Conservation (phyloP, 2,113 vertebrate species). For the Odobenus rosmarus region DNA sequence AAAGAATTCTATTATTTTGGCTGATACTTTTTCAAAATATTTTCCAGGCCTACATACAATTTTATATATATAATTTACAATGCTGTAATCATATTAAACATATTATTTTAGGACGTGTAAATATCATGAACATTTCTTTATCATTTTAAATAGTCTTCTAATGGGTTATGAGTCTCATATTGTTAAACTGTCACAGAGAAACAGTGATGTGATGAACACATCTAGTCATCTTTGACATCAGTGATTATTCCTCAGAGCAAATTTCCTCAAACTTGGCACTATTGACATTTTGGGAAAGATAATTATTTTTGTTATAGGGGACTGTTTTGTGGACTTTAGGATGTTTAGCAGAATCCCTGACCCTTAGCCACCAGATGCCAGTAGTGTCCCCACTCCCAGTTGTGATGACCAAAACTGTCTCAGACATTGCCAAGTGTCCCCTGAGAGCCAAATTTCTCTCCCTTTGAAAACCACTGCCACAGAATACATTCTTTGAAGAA, state of each 20-base stretch:
- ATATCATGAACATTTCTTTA: not conserved
- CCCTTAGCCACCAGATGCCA: not conserved
- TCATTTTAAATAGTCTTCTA: not conserved
- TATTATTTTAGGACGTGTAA: slow-evolving; percentile 3
- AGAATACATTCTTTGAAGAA: not conserved
- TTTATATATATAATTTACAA: not conserved
- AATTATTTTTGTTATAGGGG: not conserved
- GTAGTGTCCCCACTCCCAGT: fast-evolving
- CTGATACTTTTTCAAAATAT: not conserved
- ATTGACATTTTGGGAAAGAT: not conserved
- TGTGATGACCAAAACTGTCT: not conserved
- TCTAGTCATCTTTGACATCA: not conserved
- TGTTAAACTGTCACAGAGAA: not conserved
- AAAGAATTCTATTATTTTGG: not conserved
- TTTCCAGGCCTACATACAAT: not conserved
- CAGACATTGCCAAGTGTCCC: not conserved
- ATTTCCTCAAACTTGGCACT: not conserved
- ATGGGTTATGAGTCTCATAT: not conserved
- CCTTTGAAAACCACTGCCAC: not conserved
- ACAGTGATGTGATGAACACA: not conserved
- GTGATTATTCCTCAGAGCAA: not conserved
- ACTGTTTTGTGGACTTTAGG: not conserved
- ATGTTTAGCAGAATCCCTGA: not conserved
- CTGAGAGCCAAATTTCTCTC: not conserved
- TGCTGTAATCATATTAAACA: not conserved